phyloP scores from a whole-genome alignment of 2,888 invertebrate species.

The Drosophila paramelanica region DNA sequence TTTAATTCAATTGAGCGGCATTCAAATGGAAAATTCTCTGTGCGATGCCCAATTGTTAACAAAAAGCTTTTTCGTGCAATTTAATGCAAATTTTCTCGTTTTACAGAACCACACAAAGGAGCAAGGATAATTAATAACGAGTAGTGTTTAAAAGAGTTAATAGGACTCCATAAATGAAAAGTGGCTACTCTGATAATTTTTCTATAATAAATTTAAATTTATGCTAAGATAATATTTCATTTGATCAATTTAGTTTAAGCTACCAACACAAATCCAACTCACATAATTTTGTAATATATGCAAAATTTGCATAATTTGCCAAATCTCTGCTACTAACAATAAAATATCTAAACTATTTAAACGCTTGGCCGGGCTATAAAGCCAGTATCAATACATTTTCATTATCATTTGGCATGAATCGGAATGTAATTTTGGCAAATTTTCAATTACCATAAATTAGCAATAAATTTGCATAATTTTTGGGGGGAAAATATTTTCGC shows the following conservation, averaged over 20 bases:
- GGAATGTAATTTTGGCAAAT: slow-evolving; percentile 33
- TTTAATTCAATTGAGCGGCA: slow-evolving; percentile 61
- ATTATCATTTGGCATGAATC: slow-evolving; percentile 10
- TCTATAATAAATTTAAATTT: too few relatives aligned
- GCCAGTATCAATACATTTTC: not conserved
- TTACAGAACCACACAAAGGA: slow-evolving; percentile 9
- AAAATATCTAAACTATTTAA: not conserved
- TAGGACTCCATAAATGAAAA: not conserved
- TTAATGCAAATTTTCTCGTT: slow-evolving; percentile 17
- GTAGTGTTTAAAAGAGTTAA: not conserved
- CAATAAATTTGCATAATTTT: slow-evolving; percentile 29
- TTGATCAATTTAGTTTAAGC: not conserved
- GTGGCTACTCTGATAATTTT: not conserved
- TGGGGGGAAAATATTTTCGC: slow-evolving; percentile 20
- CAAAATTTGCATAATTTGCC: slow-evolving; percentile 1
- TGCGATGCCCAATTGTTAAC: slow-evolving; percentile 37
- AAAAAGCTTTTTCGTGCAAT: slow-evolving; percentile 35
- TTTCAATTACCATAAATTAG: slow-evolving; percentile 73
- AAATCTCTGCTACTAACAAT: slow-evolving; percentile 8
- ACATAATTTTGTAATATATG: not conserved
- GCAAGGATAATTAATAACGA: too few relatives aligned
- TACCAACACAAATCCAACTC: too few relatives aligned
- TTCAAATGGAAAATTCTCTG: slow-evolving; percentile 57
- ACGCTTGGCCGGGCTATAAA: slow-evolving; percentile 2
- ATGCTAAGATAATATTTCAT: not conserved